Percentiles rank a stretch among this genome's conserved stretches.
Evolutionary conservation across 2,797 vertebrate genomes (phyloP).

Genomic region (Gadopsis marmoratus): DNA sequence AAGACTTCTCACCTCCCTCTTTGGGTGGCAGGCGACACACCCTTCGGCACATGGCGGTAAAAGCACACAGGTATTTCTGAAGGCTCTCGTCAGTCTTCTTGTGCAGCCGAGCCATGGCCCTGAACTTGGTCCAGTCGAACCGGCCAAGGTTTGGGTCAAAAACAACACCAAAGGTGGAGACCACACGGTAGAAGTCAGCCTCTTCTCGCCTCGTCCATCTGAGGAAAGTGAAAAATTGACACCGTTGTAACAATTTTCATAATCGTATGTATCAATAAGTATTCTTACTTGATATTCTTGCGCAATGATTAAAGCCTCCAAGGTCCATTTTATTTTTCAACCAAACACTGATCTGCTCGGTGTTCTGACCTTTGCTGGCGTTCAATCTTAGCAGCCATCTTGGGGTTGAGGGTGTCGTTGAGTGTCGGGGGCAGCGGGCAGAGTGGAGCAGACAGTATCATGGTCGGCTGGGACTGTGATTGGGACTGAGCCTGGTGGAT

Average conservation of each 20-base stretch:
- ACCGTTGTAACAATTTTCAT: not conserved
- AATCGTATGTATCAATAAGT: not conserved
- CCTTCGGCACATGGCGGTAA: constrained; percentile 96
- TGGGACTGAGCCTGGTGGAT: constrained; percentile 88
- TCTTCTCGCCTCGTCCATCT: constrained; percentile 99
- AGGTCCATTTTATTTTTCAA: not conserved
- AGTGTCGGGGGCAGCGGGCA: constrained; percentile 88
- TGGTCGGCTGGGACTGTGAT: constrained; percentile 82
- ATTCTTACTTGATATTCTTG: not conserved
- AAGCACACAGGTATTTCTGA: constrained; percentile 97
- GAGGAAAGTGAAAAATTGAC: constrained; percentile 9
- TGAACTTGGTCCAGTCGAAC: constrained; percentile 99
- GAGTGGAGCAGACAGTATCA: constrained; percentile 84
- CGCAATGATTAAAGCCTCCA: not conserved
- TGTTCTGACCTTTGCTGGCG: constrained; percentile 93
- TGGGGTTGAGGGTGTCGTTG: constrained; percentile 93
- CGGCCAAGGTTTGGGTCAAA: constrained; percentile 93
- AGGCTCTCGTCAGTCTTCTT: constrained; percentile 98
- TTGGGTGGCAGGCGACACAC: constrained; percentile 96
- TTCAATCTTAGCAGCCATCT: constrained; percentile 98
- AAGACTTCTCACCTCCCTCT: constrained; percentile 88
- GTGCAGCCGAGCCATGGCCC: constrained; percentile 97
- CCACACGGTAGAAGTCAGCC: constrained; percentile 98
- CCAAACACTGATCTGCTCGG: not conserved
- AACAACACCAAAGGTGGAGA: constrained; percentile 98